Conservation (phyloP, 2,113 vertebrate species). For the Verasper variegatus region DNA sequence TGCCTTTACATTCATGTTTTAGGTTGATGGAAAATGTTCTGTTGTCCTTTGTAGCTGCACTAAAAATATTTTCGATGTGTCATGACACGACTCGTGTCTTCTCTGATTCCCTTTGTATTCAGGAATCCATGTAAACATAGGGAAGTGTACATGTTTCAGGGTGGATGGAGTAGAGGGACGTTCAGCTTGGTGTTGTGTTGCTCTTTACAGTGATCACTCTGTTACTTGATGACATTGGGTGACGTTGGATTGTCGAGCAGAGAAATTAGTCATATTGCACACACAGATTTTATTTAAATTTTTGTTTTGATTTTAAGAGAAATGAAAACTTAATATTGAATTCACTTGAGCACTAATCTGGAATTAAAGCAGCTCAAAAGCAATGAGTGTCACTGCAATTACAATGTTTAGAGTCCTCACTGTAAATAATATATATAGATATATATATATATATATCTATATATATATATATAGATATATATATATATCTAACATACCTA, state of each 20-base stretch:
- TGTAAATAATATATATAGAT: slow-evolving; percentile 32
- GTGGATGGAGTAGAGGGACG: neutral
- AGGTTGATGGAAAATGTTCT: neutral
- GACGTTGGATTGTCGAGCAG: neutral
- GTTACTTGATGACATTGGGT: neutral
- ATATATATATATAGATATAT: too few relatives aligned
- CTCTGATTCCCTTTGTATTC: neutral
- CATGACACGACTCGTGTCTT: neutral
- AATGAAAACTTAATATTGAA: neutral
- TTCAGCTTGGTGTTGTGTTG: neutral
- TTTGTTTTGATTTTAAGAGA: neutral
- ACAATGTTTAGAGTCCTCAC: slow-evolving; percentile 8
- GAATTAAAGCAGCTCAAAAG: too few relatives aligned
- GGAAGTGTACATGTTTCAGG: neutral
- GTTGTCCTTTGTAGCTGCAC: neutral
- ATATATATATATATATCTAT: neutral
- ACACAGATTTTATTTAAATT: neutral
- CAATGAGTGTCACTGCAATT: neutral
- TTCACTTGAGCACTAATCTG: neutral
- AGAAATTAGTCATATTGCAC: slow-evolving; percentile 6
- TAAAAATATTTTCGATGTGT: neutral
- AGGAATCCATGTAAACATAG: too few relatives aligned
- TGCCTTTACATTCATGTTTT: neutral
- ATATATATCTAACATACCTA: slow-evolving; percentile 14
- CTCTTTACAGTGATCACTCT: neutral